Evolutionary conservation across 2,113 vertebrate species (phyloP), one percentile per base, ranked within the genome.

Genomic region (Chaetura pelagica): DNA sequence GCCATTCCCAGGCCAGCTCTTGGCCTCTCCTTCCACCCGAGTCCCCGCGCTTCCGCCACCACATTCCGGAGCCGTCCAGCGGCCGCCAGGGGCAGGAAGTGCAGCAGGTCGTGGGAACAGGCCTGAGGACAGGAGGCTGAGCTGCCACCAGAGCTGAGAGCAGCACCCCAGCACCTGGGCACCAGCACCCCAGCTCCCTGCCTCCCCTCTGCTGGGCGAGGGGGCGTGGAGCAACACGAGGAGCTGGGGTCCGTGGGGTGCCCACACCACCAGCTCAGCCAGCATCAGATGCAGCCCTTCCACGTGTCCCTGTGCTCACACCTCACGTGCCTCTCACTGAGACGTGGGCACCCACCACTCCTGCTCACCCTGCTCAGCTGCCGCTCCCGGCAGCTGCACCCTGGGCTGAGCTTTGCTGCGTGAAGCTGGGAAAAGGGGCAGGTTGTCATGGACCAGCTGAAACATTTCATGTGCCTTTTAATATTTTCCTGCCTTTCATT

Each of bases 171-270:
- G 49, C 49, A 14, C 44, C 44, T 7, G 15, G 18, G 44, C 44
- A 46, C 40, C 40, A 48, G 46, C 46, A 48, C 46, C 46, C 46
- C 20, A 21, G 19, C 46, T 48, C 46, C 40, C 40, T 11, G 78
- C 82, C 66, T 26, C 11, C 0, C 0, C 62, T 58, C 4, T 3
- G 1, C 13, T 0, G 1, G 57, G 34, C 0, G 0, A 30, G 64
- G 49, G 15, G 6, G 11, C 1, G 0, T 1, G 4, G 18, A 21
- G 15, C 0, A 1, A 29, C 0, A 0, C 4, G 3, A 30, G 78
- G 68, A 64, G 55, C 82, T 6, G 81, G 10, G 24, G 13, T 21
- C 32, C 24, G 3, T 0, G 2, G 27, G 26, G 11, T 18, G 17
- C 38, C 2, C 0, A 0, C 3, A 2, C 12, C 38, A 11, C 34